Base-by-base conservation (phyloP, 2,113 vertebrate species). In the Otocyon megalotis region DNA sequence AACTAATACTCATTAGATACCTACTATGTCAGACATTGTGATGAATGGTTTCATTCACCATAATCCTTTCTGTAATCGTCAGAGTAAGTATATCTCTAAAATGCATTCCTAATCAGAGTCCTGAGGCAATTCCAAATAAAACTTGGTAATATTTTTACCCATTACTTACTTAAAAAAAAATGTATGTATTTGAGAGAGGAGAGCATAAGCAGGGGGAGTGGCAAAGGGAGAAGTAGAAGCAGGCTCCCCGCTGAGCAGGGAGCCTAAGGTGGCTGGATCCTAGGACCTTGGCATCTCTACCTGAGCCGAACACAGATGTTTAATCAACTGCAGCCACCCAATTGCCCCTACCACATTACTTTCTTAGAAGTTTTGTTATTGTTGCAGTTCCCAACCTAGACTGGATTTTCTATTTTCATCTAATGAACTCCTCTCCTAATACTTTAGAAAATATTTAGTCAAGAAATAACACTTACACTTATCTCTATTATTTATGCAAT, bases 381-480 rank as follows among this genome's bases (percentile, higher is more conserved):
- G 19, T 58, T 91, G 48, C 0, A 76, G 26, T 74, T 96, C 16
- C 58, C 48, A 85, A 24, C 1, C 43, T 50, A 90, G 8, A 22
- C 56, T 95, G 2, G 2, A 30, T 58, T 74, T 94, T 37, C 2
- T 48, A 35, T 86, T 93, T 3, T 93, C 22, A 37, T 72, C 20
- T 65, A 50, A 50, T 94, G 32, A 83, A 53, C 7, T 76, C 12
- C 3, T 65, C 2, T 82, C 1, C 1, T 77, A 1, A 54, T 76
- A 60, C 80, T 95, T 93, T 91, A 74, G 8, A 65, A 90, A 60
- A 79, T 3, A 17, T 85, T 77, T 82, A 50, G 15, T 67, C 48
- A 80, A 88, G 12, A 93, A 97, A 92, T 69, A 89, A 93, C 58
- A 91, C 30, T n/a, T 15, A 79, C 0, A 86, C 8, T 50, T 88